A percentile compares a stretch with the other conserved stretches of the same genome.
Conservation (phyloP, 2,797 vertebrate species). For the Galago senegalensis region DNA sequence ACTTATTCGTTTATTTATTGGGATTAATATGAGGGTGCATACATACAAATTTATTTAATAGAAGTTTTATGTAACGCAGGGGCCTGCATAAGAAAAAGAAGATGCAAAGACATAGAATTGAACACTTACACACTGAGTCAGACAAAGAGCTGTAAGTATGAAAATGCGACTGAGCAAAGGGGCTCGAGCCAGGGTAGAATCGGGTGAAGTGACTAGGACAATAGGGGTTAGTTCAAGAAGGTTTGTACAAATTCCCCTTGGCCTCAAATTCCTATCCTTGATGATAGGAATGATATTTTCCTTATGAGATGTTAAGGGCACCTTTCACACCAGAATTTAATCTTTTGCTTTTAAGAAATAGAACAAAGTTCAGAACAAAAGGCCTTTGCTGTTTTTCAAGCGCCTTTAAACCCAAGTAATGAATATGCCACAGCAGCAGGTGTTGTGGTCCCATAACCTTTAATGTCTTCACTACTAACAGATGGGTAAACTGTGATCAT, state of each 20-base stretch:
- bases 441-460: background rate
- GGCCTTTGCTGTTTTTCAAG: background rate
- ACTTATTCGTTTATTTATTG: too few relatives aligned
- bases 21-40: too few relatives aligned
- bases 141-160: background rate
- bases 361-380: background rate
- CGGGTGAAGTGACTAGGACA: background rate
- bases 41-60: background rate
- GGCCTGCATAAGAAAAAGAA: background rate
- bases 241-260: background rate
- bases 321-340: background rate
- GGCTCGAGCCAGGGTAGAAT: background rate
- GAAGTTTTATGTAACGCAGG: background rate
- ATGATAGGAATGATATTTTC: background rate
- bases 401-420: background rate
- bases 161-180: background rate
- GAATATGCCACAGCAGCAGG: background rate
- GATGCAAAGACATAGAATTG: background rate
- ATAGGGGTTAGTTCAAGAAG: background rate
- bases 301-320: background rate
- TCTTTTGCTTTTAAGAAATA: background rate
- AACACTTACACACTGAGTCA: background rate
- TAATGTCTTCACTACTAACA: background rate
- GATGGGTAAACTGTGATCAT: background rate
- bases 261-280: background rate